These are phyloP conservation scores for Spatula versicolor DNA, from an alignment of 2,797 vertebrate genomes.

Conservation along the genomic window DNA sequence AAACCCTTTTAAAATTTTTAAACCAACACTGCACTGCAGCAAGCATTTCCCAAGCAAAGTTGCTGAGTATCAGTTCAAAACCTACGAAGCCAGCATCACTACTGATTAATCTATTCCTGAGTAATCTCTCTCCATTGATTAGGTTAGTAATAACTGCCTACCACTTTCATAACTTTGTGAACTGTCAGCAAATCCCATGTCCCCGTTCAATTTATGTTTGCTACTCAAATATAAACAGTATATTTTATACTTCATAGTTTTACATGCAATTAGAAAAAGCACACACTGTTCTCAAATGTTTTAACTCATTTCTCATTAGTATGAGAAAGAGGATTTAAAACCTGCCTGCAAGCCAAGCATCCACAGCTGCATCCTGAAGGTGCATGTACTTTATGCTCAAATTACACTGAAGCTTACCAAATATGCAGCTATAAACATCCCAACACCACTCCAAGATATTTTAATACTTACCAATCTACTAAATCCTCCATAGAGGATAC, in stretches of 20 bases:
- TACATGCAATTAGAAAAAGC: neutral
- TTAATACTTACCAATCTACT: slow-evolving; percentile 89
- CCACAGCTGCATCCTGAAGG: neutral
- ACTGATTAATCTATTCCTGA: neutral
- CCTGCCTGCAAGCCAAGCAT: neutral
- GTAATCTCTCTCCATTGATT: no score
- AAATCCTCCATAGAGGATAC: slow-evolving; percentile 96
- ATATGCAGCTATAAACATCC: neutral
- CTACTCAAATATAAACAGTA: neutral
- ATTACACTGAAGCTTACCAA: neutral
- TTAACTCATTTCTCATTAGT: neutral
- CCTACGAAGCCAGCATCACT: neutral
- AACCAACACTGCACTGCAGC: neutral
- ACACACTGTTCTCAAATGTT: neutral
- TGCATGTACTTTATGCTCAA: neutral
- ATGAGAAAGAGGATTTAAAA: neutral
- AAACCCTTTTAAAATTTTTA: neutral
- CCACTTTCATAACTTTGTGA: neutral
- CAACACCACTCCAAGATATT: neutral
- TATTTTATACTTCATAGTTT: neutral
- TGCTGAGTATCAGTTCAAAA: neutral
- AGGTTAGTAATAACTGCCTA: neutral
- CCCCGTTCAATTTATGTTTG: neutral
- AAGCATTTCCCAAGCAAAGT: neutral
- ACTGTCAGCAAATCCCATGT: neutral